Evolutionary conservation across 1,140 invertebrate species (phyloP).

Genomic region (Trichonephila clavata): DNA sequence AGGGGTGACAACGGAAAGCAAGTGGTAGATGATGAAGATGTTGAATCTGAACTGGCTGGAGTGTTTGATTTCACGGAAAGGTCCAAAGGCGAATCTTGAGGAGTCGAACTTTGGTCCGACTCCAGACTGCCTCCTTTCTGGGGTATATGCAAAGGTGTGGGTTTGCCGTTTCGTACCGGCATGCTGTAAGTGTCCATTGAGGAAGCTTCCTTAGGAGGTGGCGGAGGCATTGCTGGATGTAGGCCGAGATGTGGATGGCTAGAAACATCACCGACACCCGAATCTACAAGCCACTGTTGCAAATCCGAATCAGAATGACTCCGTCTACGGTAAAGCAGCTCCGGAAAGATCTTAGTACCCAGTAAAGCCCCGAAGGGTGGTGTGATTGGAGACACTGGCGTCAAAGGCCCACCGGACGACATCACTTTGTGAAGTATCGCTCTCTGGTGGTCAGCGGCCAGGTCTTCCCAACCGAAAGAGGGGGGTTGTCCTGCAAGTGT

Average conservation of each 20-base stretch:
- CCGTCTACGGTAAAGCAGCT: conserved; percentile 84
- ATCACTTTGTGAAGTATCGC: conserved; percentile 83
- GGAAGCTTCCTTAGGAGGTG: conserved; percentile 18
- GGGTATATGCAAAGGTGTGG: conserved; percentile 81
- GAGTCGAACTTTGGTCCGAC: conserved; percentile 79
- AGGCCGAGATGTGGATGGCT: conserved; percentile 81
- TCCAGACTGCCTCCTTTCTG: conserved; percentile 78
- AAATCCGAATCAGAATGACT: conserved; percentile 89
- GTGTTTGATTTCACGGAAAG: conserved; percentile 86
- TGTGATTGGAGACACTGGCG: conserved; percentile 77
- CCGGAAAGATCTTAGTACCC: conserved; percentile 88
- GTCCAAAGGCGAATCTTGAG: conserved; percentile 92
- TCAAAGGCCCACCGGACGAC: conserved; percentile 82
- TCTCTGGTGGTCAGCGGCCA: conserved; percentile 82
- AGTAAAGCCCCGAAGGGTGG: conserved; percentile 80
- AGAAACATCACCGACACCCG: conserved; percentile 53
- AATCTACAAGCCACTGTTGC: conserved; percentile 77
- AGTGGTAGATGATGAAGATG: conserved; percentile 46
- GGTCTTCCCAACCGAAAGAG: conserved; percentile 42
- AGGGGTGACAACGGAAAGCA: conserved; percentile 62
- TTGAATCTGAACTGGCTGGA: conserved; percentile 29
- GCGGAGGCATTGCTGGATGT: conserved; percentile 67
- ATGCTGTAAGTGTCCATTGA: background rate
- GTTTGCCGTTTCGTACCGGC: conserved; percentile 78
- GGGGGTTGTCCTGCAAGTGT: conserved; percentile 42